Evolutionary conservation across 2,797 vertebrate genomes (phyloP).

Genomic region (Lerista edwardsae): DNA sequence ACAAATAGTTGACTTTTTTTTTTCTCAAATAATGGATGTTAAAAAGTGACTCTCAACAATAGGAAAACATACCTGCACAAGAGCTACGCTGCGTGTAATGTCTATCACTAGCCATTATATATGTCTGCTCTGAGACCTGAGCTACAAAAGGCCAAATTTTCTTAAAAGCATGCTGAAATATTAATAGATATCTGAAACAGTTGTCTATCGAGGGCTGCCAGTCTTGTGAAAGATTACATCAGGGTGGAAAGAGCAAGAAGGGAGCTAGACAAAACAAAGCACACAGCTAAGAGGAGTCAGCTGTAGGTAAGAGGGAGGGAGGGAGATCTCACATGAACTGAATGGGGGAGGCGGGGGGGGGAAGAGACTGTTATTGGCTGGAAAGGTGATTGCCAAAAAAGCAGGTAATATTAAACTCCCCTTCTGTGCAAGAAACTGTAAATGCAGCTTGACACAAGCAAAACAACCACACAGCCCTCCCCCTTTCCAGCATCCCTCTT

Average conservation of each 20-base stretch:
- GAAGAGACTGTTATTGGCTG: background rate
- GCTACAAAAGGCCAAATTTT: slow-evolving; percentile 80
- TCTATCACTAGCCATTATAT: slow-evolving; percentile 75
- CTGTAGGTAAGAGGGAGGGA: background rate
- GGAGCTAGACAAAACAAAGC: slow-evolving; percentile 39
- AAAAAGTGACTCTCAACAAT: slow-evolving; percentile 68
- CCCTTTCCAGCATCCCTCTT: too few relatives aligned
- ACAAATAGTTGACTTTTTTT: slow-evolving; percentile 61
- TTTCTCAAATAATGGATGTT: slow-evolving; percentile 59
- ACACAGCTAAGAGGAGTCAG: background rate
- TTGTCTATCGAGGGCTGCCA: slow-evolving; percentile 72
- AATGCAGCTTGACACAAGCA: too few relatives aligned
- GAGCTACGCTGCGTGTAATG: slow-evolving; percentile 53
- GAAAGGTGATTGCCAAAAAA: background rate
- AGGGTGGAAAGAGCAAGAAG: slow-evolving; percentile 54
- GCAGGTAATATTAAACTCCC: background rate
- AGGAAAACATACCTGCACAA: slow-evolving; percentile 62
- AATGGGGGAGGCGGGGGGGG: background rate
- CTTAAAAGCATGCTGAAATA: slow-evolving; percentile 89
- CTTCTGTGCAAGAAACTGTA: too few relatives aligned
- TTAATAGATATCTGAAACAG: slow-evolving; percentile 83
- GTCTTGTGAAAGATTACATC: slow-evolving; percentile 75
- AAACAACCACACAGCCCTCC: too few relatives aligned
- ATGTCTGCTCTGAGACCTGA: slow-evolving; percentile 75
- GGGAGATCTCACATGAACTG: background rate